Evolutionary conservation across 30 jellyfish, hydroid and myxozoan species (phyloP), one percentile per base, ranked within the genome.

Genomic region (Morbakka virulenta): DNA sequence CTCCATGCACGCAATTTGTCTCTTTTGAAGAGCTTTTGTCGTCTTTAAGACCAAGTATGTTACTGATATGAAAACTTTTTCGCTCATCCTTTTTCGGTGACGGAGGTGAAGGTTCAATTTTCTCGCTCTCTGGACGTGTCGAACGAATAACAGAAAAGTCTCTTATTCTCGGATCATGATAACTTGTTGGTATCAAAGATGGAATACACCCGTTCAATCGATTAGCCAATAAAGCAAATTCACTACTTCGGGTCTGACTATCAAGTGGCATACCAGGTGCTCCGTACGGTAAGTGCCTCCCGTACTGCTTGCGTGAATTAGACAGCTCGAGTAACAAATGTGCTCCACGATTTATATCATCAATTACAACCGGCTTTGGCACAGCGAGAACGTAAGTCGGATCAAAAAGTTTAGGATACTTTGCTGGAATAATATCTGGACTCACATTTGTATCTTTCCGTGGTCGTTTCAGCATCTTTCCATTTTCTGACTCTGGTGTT

Each of bases 41-140:
- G 24, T 85, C 95, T 1, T 85, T 78, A 85, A 76, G 71, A 21
- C 95, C 95, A 24, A 85, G 89, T 35, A 85, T 85, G 0, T 87
- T 63, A 68, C 95, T 85, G 57, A 85, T 85, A 52, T 85, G 70
- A 32, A 85, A 85, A 11, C 86, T 87, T 50, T 68, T 62, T 35
- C 68, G 75, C 20, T 62, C 6, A 29, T 75, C 95, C 36, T 61
- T 69, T 41, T 75, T 75, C 22, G 88, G 75, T 17, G 89, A 47
- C 33, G 65, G 17, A 24, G 28, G 50, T 6, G 57, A 41, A 17
- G 57, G 17, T 9, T 17, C 57, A 6, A 17, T 41, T 9, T 9
- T 6, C 57, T 41, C 57, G 9, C 57, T 17, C 57, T 41, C 57
- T 41, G 57, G 57, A 6, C 57, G 57, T 41, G 57, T 41, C 9